Percentiles rank a stretch among this genome's conserved stretches.
phyloP scores from a whole-genome alignment of 1,140 invertebrate genomes.

The Bombus confusus region DNA sequence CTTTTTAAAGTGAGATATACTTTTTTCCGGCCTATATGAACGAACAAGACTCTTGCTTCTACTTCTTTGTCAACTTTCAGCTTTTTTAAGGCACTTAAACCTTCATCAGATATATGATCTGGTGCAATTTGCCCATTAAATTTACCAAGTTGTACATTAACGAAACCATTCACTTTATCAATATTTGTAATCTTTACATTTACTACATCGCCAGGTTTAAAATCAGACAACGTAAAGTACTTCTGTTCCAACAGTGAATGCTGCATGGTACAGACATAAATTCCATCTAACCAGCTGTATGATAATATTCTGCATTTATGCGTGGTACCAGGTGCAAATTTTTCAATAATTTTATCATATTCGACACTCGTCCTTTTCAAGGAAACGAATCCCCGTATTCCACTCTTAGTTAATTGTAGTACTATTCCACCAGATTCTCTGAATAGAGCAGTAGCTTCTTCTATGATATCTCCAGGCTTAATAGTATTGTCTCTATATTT shows the following conservation, averaged over 20 bases:
- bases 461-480: constrained; percentile 81
- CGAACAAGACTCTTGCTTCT: constrained; percentile 82
- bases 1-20: constrained; percentile 84
- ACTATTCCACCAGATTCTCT: constrained; percentile 83
- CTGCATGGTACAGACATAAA: constrained; percentile 85
- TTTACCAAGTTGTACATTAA: constrained; percentile 76
- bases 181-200: constrained; percentile 79
- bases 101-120: constrained; percentile 69
- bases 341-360: constrained; percentile 77
- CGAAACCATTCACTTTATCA: constrained; percentile 56
- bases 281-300: constrained; percentile 83
- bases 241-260: constrained; percentile 82
- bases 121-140: constrained; percentile 75
- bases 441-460: constrained; percentile 81
- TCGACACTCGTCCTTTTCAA: constrained; percentile 81
- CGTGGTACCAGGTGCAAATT: constrained; percentile 81
- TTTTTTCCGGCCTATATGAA: constrained; percentile 74
- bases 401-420: constrained; percentile 81
- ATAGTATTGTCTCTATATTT: constrained; percentile 71
- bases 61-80: constrained; percentile 81
- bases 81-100: constrained; percentile 69
- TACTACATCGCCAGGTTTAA: constrained; percentile 82
- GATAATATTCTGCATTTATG: constrained; percentile 84
- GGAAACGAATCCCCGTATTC: constrained; percentile 83
- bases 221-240: constrained; percentile 80